Evolutionary conservation across 2,888 invertebrate species (phyloP), one percentile per base, ranked within the genome.

Genomic region (Steinernema scapterisci): DNA sequence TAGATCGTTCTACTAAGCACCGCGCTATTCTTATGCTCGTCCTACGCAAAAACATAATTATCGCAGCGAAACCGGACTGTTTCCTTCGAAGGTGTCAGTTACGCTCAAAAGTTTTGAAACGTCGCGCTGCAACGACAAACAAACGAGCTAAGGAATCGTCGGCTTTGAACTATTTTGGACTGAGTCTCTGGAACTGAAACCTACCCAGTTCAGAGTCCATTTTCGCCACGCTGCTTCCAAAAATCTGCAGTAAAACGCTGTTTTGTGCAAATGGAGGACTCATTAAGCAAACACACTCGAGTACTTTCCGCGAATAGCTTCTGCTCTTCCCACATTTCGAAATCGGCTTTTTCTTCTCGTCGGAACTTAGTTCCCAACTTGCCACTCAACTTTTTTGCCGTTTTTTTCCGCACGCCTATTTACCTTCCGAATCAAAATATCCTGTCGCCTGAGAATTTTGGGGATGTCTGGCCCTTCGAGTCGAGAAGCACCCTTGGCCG

Each of bases 401-500:
- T 63, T 63, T 63, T 63, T 63, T 63, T 16, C 19, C 27, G 21
- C 25, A 3, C 63, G 38, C 21, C 25, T 27, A 25, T 38, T 27
- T 16, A n/a, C 6, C 16, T 7, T 1, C 16, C 19, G 27, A 16
- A 38, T 38, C 31, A 38, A 54, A 13, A 63, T 63, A 13, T 31
- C 63, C 63, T 63, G 31, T 27, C 38, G 9, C 31, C 31, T 63
- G 63, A 63, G 31, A 63, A 63, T 16, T 63, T 19, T 31, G 27
- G 31, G 63, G 63, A 63, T 63, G 31, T 63, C 63, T 63, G 31
- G 54, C 54, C 54, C 5, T 23, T 25, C 54, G 19, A 48, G 21
- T 21, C 25, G 25, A 54, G 38, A 38, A 31, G 63, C 21, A n/a
- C n/a, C 63, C 27, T 63, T 63, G 63, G 63, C 27, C 63, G 31